Base-by-base conservation (phyloP, 2,888 invertebrate species). In the Heliconius ismenius region DNA sequence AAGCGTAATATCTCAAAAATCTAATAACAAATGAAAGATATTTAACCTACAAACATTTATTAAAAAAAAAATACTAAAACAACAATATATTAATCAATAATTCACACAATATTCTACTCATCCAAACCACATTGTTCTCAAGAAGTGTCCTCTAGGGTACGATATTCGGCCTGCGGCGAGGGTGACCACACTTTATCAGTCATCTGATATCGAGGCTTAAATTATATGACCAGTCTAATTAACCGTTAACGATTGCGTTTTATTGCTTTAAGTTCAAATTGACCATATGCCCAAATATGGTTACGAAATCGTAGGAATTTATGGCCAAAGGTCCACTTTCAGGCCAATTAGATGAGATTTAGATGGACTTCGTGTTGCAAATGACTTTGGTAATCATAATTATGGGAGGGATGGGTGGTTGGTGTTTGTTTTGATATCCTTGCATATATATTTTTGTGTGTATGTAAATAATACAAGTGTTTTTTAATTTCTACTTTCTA, bases 181-280 rank as follows among this genome's bases (percentile, higher is more conserved):
- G 90, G 90, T 88, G 88, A 88, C 87, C 89, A 89, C 89, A 87
- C 90, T 90, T 89, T 92, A 92, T 91, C 92, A 87, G 91, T 86
- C 89, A 91, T 86, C 88, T 88, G 89, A 91, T 89, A 86, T 84
- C 86, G 82, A 63, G 76, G 75, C 77, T 74, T 80, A 67, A 75
- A 76, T 75, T 75, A 67, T 75, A 79, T 78, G 73, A 74, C 69
- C 75, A 87, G 32, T 88, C 91, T 92, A 92, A 93, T 93, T 92
- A 91, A 90, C 89, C 89, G 91, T 89, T 92, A 91, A 90, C 90
- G 86, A 84, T 84, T 85, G 83, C 89, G 90, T 91, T 92, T 92
- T 91, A 92, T 90, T 91, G 90, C 87, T 83, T 86, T 84, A 86
- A 90, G 88, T 91, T 91, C 88, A 90, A 91, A 91, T 88, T 89